Base-by-base conservation (phyloP, 2,888 invertebrate genomes). In the Amphiduros pacificus region DNA sequence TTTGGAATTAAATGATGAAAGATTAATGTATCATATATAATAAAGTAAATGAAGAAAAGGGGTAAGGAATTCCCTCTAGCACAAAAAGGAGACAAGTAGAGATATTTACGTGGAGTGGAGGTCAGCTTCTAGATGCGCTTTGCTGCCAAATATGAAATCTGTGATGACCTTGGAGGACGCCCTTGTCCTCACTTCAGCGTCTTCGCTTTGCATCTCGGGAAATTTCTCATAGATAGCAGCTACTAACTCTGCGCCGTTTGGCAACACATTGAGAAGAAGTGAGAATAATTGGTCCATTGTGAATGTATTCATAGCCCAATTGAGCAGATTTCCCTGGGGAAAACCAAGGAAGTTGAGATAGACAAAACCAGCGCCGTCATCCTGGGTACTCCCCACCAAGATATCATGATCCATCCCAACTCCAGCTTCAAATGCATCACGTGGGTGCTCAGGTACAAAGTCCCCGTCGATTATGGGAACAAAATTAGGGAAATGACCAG, bases 341-440 rank as follows among this genome's bases (percentile, higher is more conserved):
- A 44, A 29, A n/a, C 56, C 56, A 5, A 41, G 22, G 27, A 56
- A 41, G 56, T 56, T 56, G 11, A 48, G 22, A 49, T 48, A 56
- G 9, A 56, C 20, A 29, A 48, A 56, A 29, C 56, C 56, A 26
- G 56, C 56, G 1, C 48, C 56, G 14, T 56, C 56, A 22, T 56
- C 44, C 14, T 48, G 9, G n/a, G 48, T 31, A 11, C 48, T 20
- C 4, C 44, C 44, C 44, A 17, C n/a, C 44, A 44, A 20, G 44
- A 44, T 44, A 22, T 44, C 44, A n/a, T 20, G 6, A 44, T 44
- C 20, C n/a, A 22, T 20, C n/a, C 22, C 22, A 22, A n/a, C 22
- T 5, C 44, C 44, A 20, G n/a, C 20, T n/a, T 4, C 5, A 5
- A 44, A 6, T 17, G 5, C 6, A 17, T 44, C 44, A 6, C 44